These are phyloP conservation scores for Apeltes quadracus DNA, from an alignment of 2,113 vertebrate species.

Conservation along the genomic window DNA sequence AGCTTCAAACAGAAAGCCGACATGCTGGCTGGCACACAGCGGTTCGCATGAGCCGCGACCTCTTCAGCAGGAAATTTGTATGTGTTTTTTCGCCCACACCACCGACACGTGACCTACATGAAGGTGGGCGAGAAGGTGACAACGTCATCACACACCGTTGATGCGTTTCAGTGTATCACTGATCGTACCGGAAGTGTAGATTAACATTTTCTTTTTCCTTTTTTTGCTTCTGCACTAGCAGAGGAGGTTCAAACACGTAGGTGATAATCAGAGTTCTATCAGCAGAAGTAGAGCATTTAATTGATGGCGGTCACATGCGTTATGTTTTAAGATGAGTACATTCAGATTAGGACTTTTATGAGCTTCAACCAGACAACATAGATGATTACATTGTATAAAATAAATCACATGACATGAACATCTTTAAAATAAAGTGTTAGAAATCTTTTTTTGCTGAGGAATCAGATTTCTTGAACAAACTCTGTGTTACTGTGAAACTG, in stretches of 20 bases:
- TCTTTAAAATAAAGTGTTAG: background rate
- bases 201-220: background rate
- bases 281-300: background rate
- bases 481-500: background rate
- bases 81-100: background rate
- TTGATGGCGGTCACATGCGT: background rate
- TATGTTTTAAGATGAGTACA: background rate
- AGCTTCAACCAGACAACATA: slow-evolving; percentile 15
- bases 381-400: background rate
- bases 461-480: background rate
- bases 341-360: too few species aligned
- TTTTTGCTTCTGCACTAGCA: background rate
- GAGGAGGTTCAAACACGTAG: background rate
- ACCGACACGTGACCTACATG: background rate
- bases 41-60: background rate
- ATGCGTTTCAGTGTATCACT: background rate
- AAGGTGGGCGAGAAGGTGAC: background rate
- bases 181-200: background rate
- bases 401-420: too few species aligned
- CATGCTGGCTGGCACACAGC: slow-evolving; percentile 14
- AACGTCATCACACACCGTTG: background rate
- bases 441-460: background rate
- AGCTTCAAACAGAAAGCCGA: slow-evolving; percentile 22
- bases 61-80: background rate
- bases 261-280: background rate